Conservation (phyloP, 2,888 invertebrate genomes). For the Tipula confusa region DNA sequence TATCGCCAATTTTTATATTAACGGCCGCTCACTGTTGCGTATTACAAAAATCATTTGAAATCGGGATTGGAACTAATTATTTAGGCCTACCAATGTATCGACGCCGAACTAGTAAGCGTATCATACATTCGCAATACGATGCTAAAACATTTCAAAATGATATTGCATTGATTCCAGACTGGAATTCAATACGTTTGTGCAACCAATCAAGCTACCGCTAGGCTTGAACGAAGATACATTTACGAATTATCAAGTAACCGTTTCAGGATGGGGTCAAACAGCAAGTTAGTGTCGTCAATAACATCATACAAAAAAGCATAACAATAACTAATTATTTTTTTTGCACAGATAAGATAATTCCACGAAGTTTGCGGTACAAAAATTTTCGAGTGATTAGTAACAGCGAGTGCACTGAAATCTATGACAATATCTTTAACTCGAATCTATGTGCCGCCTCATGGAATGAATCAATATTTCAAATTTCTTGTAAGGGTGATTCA, state of each 20-base stretch:
- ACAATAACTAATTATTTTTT: neutral
- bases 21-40: neutral
- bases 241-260: neutral
- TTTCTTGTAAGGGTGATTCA: neutral
- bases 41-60: neutral
- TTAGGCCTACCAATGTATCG: neutral
- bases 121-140: neutral
- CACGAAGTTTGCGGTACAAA: neutral
- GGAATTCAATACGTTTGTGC: neutral
- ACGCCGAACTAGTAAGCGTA: neutral
- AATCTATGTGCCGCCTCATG: neutral
- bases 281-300: neutral
- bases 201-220: neutral
- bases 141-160: neutral
- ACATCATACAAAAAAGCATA: neutral
- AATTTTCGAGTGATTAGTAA: neutral
- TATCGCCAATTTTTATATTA: neutral
- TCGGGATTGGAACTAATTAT: neutral
- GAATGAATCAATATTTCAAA: neutral
- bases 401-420: neutral
- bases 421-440: neutral
- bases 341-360: neutral
- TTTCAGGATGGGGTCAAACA: slow-evolving; percentile 30
- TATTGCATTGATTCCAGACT: neutral
- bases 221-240: neutral